Conservation (phyloP, 2,113 vertebrate genomes). For the Ancistrus triradiatus region DNA sequence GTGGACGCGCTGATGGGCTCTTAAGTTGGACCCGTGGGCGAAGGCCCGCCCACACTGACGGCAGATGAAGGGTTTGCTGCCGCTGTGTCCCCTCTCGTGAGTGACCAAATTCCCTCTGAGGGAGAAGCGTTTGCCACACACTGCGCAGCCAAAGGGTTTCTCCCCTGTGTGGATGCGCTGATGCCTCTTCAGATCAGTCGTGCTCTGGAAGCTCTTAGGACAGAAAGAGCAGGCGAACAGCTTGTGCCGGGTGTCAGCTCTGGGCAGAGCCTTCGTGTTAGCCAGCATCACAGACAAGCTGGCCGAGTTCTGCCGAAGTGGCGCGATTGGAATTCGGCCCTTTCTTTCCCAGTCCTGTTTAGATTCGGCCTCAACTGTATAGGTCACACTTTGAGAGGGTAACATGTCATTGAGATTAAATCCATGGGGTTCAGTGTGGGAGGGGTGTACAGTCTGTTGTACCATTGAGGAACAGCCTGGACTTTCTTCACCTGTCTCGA, state of each 20-base stretch:
- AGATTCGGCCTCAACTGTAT: neutral
- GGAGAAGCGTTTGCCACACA: conserved; percentile 66
- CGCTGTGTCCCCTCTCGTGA: conserved; percentile 30
- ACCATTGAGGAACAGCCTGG: conserved; percentile 19
- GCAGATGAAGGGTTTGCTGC: conserved; percentile 56
- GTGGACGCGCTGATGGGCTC: conserved; percentile 52
- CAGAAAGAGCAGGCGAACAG: conserved; percentile 63
- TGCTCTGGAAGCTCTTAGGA: conserved; percentile 60
- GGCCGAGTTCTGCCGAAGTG: neutral
- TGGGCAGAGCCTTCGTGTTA: conserved; percentile 6
- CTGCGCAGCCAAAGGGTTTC: conserved; percentile 64
- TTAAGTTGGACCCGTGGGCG: conserved; percentile 50
- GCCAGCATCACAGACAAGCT: neutral
- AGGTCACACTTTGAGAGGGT: conserved; percentile 1
- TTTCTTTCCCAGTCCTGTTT: neutral
- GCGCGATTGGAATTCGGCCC: neutral
- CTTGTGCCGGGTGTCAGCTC: conserved; percentile 18
- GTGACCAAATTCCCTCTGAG: conserved; percentile 63
- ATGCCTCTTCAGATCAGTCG: conserved; percentile 61
- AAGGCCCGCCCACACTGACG: conserved; percentile 58
- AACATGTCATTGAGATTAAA: conserved; percentile 4
- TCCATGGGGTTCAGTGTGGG: neutral
- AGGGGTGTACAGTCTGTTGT: neutral
- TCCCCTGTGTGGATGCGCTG: conserved; percentile 67
- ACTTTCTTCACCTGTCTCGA: neutral